Base-by-base conservation (phyloP, 1,140 invertebrate species). In the Medauroidea extradentata region DNA sequence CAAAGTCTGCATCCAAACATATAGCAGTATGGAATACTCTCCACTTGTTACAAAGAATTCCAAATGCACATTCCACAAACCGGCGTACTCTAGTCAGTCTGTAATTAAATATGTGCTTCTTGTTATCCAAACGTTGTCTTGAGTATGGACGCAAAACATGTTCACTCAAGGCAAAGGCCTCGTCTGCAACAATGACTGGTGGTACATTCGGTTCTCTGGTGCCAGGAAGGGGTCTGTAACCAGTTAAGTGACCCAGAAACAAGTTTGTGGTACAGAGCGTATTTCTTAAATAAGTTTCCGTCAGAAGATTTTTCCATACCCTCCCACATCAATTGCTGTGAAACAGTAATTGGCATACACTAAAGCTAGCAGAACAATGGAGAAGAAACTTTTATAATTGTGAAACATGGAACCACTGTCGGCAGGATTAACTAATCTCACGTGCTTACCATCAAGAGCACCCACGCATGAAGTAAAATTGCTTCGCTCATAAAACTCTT, bases 21-120 rank as follows among this genome's bases (percentile, higher is more conserved):
- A n/a, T n/a, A n/a, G n/a, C n/a, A n/a, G n/a, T n/a, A 41, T 62
- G 57, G 27, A 77, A 72, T 48, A 78, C 68, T 49, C 71, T 61
- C 73, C 71, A 78, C 59, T 72, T 73, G 49, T 68, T 65, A 21
- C 66, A 63, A 24, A 78, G 53, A 29, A 79, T 72, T 14, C 73
- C 76, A 67, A 77, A 77, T 2, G 71, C 57, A 64, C 74, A 73
- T 67, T 77, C 76, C 4, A 77, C 67, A 41, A 65, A 64, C 48
- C 71, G 42, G 65, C 72, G 63, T 16, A 73, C 76, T 62, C 74
- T 63, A 59, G 65, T 71, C 18, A 76, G 62, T 60, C 75, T 67
- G 62, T 74, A 74, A 63, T 73, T 73, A 57, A 70, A 75, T 49
- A 74, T 65, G 53, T 65, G 42, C 62, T 75, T 44, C 61, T 63